Base-by-base conservation (phyloP, 1,140 invertebrate species). In the Drosophila virilis region DNA sequence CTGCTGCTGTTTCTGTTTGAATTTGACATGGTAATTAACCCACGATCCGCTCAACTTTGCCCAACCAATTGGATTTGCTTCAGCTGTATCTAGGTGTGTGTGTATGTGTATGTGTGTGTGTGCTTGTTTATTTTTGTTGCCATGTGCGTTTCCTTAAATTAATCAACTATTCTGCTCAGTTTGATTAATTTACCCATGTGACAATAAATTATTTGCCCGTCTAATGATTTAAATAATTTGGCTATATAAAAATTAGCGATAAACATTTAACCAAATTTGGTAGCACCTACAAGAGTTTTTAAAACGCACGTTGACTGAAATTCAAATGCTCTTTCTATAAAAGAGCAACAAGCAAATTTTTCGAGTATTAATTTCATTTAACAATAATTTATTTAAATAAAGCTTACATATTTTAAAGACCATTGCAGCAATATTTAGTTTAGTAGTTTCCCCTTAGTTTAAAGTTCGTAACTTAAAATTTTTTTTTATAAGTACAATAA, bases 21-120 rank as follows among this genome's bases (percentile, higher is more conserved):
- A 90, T 90, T 89, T 89, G 84, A 89, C 85, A 89, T 89, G 84
- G 84, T 89, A 89, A 89, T 89, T 89, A 89, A 89, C 84, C 84
- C 80, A 74, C 80, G 83, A 89, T 28, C 22, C 83, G 83, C 77
- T 88, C 84, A 89, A 88, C 83, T 89, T 89, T 86, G 79, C 84
- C 83, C 83, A 82, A 81, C 75, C 66, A 82, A 78, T 85, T 88
- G 67, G 51, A 42, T 38, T 61, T 58, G 61, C 40, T 74, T 67
- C 33, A 13, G 46, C 3, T 38, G 9, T 17, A 9, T 15, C 9
- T 15, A 33, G 50, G 40, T 48, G 55, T 54, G 10, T 61, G 50
- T 28, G 8, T 17, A 1, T 50, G n/a, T 61, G 17, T 32, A 1
- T 50, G n/a, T 61, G 17, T 32, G 17, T 32, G 17, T n/a, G 35